Evolutionary conservation across 2,888 invertebrate genomes (phyloP), one percentile per base, ranked within the genome.

Genomic region (Drosophila vallismaia): DNA sequence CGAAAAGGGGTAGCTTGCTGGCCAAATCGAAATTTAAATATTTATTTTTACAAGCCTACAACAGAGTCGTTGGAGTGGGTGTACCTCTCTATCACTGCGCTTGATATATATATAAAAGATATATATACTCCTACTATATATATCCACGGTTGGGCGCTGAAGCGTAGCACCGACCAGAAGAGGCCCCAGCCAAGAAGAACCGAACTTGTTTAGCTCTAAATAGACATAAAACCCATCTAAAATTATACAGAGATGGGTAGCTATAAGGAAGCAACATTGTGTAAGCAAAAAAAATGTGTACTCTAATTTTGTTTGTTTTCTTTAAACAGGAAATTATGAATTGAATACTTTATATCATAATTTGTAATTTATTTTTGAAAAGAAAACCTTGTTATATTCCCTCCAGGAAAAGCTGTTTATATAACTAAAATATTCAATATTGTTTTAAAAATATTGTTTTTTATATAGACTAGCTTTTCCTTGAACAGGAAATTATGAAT

Each of bases 141-240:
- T 52, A 60, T 62, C 48, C 45, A 48, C 40, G 36, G 58, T 76
- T 67, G 76, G 46, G 74, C 86, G 75, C 67, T 78, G 86, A 87
- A 78, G 88, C 89, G 81, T 64, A 53, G 63, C 12, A 12, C 31
- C 19, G 19, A 19, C 19, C 19, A 19, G 19, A 12, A 81, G 75
- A 77, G 89, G 89, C 88, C 88, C 85, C 89, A 87, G 77, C 89
- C 76, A 89, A 89, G 89, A 89, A 88, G 74, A 60, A 73, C 76
- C 52, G 66, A 66, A 59, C 54, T 33, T 50, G 51, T 62, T 63
- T 60, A 19, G 68, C 76, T 78, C 69, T 77, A 79, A 75, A 82
- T 81, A 81, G 85, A 51, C 50, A 69, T 44, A 50, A 51, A 42
- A 31, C 40, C 55, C 51, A 62, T 71, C 58, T 66, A 71, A 58